Percentiles rank a stretch among this genome's conserved stretches.
These are phyloP conservation scores for Bombus waltoni DNA, from an alignment of 1,140 invertebrate genomes.

Conservation along the genomic window DNA sequence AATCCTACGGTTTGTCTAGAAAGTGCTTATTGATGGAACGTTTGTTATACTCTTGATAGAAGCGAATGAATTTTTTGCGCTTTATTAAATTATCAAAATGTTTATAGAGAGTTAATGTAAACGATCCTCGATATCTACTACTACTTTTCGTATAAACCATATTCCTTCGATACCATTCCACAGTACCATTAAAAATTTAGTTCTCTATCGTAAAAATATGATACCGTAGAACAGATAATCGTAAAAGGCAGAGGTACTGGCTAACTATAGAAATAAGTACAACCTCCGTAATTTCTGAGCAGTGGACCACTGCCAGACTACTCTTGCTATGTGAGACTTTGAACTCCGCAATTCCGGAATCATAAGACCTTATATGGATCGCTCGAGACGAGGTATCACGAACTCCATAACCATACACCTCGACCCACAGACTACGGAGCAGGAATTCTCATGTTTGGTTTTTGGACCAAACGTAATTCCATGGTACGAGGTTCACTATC, in stretches of 20 bases:
- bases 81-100: too few relatives aligned
- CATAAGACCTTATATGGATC: not conserved
- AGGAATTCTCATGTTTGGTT: not conserved
- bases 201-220: not conserved
- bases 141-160: too few relatives aligned
- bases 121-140: too few relatives aligned
- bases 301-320: not conserved
- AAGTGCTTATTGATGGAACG: too few relatives aligned
- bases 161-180: not conserved
- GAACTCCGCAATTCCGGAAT: not conserved
- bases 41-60: too few relatives aligned
- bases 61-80: too few relatives aligned
- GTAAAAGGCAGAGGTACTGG: not conserved
- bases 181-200: not conserved
- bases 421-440: not conserved
- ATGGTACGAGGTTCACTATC: not conserved
- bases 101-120: too few relatives aligned
- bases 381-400: not conserved
- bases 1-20: too few relatives aligned
- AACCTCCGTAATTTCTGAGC: too few relatives aligned
- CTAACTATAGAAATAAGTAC: not conserved
- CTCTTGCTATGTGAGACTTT: not conserved
- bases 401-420: not conserved
- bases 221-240: not conserved
- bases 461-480: not conserved